Conservation (phyloP, 1,140 invertebrate species). For the Trichoplusia ni region DNA sequence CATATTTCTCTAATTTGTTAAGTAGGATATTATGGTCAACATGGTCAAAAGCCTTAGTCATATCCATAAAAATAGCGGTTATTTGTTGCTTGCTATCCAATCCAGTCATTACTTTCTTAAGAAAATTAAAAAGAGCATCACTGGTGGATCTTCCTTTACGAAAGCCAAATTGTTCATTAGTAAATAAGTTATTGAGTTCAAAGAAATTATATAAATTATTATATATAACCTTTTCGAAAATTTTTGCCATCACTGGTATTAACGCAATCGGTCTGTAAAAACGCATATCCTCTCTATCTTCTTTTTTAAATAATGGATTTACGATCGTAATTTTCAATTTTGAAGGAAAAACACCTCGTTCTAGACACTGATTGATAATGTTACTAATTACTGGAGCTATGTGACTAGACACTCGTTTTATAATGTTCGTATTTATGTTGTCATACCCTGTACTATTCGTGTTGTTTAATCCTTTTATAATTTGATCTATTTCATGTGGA, state of each 20-base stretch:
- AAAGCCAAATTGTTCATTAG: not conserved
- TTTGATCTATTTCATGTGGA: not conserved
- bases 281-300: not conserved
- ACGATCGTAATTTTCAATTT: not conserved
- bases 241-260: not conserved
- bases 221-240: not conserved
- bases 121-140: not conserved
- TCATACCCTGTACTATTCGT: not conserved
- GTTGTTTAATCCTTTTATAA: not conserved
- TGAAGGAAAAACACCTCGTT: not conserved
- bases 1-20: not conserved
- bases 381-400: not conserved
- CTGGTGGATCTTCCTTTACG: not conserved
- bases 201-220: not conserved
- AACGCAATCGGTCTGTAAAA: not conserved
- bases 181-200: not conserved
- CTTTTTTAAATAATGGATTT: too few relatives aligned
- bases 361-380: not conserved
- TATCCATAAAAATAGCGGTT: not conserved
- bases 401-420: not conserved
- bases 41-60: not conserved
- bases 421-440: not conserved
- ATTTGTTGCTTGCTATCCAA: not conserved
- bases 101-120: not conserved
- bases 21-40: not conserved